Conservation (phyloP, 92 coral and sea anemone genomes). For the Anthopleura xanthogrammica region DNA sequence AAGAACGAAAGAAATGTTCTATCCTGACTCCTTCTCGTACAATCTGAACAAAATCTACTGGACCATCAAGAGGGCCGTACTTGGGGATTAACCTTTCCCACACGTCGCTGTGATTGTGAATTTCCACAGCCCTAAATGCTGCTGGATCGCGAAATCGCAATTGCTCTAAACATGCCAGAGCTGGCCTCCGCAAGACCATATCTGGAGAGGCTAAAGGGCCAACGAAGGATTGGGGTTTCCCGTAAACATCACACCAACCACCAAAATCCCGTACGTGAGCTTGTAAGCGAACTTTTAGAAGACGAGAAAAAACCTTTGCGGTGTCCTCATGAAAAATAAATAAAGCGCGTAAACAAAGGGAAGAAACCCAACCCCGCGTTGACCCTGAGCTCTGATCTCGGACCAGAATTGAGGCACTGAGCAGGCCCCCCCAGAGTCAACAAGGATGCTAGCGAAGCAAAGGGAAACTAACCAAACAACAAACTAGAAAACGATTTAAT, state of each 20-base stretch:
- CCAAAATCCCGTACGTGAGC: not conserved
- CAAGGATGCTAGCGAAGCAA: not conserved
- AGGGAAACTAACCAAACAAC: not conserved
- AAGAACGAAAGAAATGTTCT: not conserved
- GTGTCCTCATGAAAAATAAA: not conserved
- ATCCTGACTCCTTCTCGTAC: not conserved
- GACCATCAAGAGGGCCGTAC: not conserved
- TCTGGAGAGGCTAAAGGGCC: not conserved
- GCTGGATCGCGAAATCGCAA: not conserved
- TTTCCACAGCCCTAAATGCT: not conserved
- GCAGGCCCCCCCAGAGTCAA: constrained; percentile 40
- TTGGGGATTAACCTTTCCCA: not conserved
- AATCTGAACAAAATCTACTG: not conserved
- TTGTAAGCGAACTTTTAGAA: not conserved
- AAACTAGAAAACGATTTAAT: not conserved
- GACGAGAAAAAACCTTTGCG: not conserved
- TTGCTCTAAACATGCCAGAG: not conserved
- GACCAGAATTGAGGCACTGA: constrained; percentile 27
- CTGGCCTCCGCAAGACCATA: not conserved
- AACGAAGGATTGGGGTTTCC: not conserved
- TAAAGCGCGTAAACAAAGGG: not conserved
- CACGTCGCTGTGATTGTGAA: not conserved
- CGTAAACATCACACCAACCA: not conserved
- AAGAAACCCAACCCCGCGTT: constrained; percentile 42
- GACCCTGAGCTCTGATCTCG: constrained; percentile 39